Evolutionary conservation across 1,140 invertebrate genomes (phyloP).

Genomic region (Xylocopa sonorina): DNA sequence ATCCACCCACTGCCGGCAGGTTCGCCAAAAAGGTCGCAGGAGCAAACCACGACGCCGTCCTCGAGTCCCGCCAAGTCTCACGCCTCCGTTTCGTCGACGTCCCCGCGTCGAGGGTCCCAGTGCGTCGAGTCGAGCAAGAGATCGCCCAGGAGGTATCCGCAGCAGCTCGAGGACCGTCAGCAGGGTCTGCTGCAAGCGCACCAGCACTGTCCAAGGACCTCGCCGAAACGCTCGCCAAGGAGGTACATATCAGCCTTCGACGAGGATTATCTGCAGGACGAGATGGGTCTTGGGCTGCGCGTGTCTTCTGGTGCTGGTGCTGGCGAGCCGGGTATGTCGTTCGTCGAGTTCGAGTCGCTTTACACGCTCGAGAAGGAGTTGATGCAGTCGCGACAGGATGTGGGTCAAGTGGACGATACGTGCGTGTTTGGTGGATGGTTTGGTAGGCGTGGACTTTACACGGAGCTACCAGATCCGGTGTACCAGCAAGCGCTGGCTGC

Average conservation of each 20-base stretch:
- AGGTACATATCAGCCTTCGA: constrained; percentile 45
- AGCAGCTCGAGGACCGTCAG: constrained; percentile 52
- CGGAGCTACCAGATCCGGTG: constrained; percentile 70
- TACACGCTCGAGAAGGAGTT: constrained; percentile 75
- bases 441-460: constrained; percentile 67
- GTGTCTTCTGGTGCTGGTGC: constrained; percentile 42
- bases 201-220: constrained; percentile 37
- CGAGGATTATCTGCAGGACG: constrained; percentile 55
- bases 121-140: constrained; percentile 2
- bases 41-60: constrained; percentile 32
- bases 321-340: constrained; percentile 70
- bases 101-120: constrained; percentile 20
- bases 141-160: constrained; percentile 48
- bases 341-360: constrained; percentile 73
- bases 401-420: constrained; percentile 68
- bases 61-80: constrained; percentile 31
- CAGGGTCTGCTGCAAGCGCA: constrained; percentile 21
- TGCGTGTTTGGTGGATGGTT: constrained; percentile 64
- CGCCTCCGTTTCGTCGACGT: constrained; percentile 32
- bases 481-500: constrained; percentile 34
- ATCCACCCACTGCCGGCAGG: constrained; percentile 21
- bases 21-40: constrained; percentile 45
- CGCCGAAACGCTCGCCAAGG: constrained; percentile 53
- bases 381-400: constrained; percentile 58
- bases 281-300: constrained; percentile 65